Evolutionary conservation across 2,113 vertebrate species (phyloP), one percentile per base, ranked within the genome.

Genomic region (Taxidea taxus): DNA sequence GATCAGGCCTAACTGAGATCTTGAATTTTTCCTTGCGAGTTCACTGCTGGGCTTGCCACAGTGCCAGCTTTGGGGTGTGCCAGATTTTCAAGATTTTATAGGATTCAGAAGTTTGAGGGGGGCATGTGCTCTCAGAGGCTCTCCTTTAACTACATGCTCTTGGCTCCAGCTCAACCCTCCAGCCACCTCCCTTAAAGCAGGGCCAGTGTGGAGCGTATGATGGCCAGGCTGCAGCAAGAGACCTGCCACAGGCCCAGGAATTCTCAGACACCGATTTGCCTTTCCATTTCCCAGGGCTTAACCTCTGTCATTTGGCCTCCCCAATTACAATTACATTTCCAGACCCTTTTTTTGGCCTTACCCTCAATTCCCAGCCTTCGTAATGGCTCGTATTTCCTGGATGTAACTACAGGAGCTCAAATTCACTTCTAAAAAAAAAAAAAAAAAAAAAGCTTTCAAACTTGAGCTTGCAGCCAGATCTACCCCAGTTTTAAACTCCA

Each of bases 271-370:
- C 80, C 0, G 74, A 96, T 96, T 98, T 98, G 92, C 92, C 94
- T 97, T 97, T 91, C 96, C 87, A 97, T 95, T 98, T 98, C 95
- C 94, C 97, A 96, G 97, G 95, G 87, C 70, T 98, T 97, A 98
- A 97, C 98, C 97, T 97, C 97, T 96, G 97, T 89, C 31, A 14
- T 93, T 97, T 95, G 91, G 95, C 94, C 94, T 97, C 87, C 97
- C 92, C 96, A 97, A 96, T 97, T 98, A 96, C 97, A 98, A 98
- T 98, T 97, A 98, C 96, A 97, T 98, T 98, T 98, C 96, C 97
- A 97, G 97, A 83, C 95, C 44, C 60, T 34, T 54, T 80, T 97
- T 95, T 89, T 91, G 86, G 97, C 91, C 92, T 97, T 92, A 83
- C 83, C 92, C 94, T 96, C 97, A 98, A 98, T 98, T 98, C 96